phyloP scores from a whole-genome alignment of 1,140 invertebrate genomes.

The Anastrepha obliqua region DNA sequence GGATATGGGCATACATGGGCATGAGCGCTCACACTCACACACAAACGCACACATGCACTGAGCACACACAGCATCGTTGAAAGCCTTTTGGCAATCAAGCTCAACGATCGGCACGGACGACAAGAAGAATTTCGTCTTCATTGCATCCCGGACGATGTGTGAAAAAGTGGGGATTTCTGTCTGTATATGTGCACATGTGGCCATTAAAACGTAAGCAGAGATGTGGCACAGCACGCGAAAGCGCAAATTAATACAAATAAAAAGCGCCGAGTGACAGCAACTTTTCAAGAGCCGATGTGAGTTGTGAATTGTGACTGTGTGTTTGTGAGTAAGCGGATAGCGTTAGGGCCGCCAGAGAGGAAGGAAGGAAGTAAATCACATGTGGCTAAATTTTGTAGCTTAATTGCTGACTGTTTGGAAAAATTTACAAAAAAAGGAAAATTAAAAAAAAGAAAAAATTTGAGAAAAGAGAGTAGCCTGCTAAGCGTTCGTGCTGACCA shows the following conservation, averaged over 20 bases:
- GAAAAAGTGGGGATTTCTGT: not conserved
- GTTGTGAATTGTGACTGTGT: not conserved
- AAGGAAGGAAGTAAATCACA: not conserved
- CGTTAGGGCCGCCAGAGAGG: no score
- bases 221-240: not conserved
- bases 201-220: constrained; percentile 29
- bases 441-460: not conserved
- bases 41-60: not conserved
- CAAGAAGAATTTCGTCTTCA: not conserved
- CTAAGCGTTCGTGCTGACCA: not conserved
- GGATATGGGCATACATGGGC: not conserved
- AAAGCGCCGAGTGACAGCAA: not conserved
- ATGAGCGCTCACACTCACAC: not conserved
- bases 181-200: not conserved
- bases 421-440: not conserved
- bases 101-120: not conserved
- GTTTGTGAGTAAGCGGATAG: not conserved
- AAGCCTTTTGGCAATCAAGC: not conserved
- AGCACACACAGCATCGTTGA: not conserved
- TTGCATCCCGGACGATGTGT: not conserved
- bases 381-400: not conserved
- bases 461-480: not conserved
- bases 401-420: not conserved
- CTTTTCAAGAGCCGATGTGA: not conserved
- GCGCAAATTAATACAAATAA: not conserved